Base-by-base conservation (phyloP, 2,113 vertebrate species). In the Colinus virginianus region DNA sequence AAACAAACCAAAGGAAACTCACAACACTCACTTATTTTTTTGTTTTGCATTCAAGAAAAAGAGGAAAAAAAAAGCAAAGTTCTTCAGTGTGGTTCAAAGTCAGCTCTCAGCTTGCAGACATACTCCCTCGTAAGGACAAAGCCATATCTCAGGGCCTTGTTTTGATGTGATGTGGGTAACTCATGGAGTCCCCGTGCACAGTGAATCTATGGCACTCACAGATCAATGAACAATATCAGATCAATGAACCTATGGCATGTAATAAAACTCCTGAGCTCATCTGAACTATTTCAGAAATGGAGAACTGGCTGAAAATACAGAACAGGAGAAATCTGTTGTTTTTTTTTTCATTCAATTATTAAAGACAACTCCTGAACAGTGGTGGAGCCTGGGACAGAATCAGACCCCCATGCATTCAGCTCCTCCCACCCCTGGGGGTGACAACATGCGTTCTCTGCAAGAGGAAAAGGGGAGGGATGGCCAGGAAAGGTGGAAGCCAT, bases 111-210 rank as follows among this genome's bases (percentile, higher is more conserved):
- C 64, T 83, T 42, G 36, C 58, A 74, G 74, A 14, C 26, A 28
- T 11, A 11, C 32, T 5, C 7, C 4, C 76, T 79, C 76, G 62
- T 75, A 78, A 58, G 78, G 82, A 68, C 82, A 93, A 32, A 82
- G 92, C 63, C 42, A n/a, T 34, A 10, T 2, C 62, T 82, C 38
- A 36, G 76, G 83, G 82, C 28, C 68, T 74, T 68, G 78, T 66
- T 77, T 87, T 40, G 86, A 77, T n/a, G 74, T 67, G 72, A 58
- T 64, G 34, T 14, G 90, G 90, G 72, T 69, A 93, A 46, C 62
- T 79, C 56, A 26, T 19, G 68, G 68, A 46, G 36, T n/a, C 30
- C 42, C 25, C 3, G 0, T 11, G 26, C 45, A 49, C 28, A 12
- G 34, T 49, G 63, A 72, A 46, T 67, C 62, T 25, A 2, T 26